A percentile compares a stretch with the other conserved stretches of the same genome.
Conservation (phyloP, 2,888 invertebrate genomes). For the Conops quadrifasciatus region DNA sequence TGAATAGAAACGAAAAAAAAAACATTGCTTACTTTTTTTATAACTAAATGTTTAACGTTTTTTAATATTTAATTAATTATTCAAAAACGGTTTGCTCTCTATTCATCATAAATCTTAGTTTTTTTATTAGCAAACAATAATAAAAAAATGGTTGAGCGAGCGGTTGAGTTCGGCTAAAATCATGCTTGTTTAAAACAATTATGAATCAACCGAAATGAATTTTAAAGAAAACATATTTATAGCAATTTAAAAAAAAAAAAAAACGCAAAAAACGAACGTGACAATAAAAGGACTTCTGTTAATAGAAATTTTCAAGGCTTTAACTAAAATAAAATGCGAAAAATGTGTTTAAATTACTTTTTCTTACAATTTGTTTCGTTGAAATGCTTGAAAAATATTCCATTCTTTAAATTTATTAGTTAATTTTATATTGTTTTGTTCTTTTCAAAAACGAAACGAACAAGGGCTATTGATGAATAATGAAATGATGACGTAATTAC, state of each 20-base stretch:
- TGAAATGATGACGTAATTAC: no score
- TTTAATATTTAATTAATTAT: not conserved
- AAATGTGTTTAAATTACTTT: not conserved
- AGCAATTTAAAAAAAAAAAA: not conserved
- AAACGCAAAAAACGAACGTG: no score
- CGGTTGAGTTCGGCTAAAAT: not conserved
- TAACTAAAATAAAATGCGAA: no score
- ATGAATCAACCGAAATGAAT: not conserved
- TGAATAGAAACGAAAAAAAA: constrained; percentile 15
- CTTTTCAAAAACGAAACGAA: no score
- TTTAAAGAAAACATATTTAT: not conserved
- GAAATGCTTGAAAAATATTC: not conserved
- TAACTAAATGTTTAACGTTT: not conserved
- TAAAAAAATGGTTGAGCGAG: not conserved
- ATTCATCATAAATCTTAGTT: not conserved
- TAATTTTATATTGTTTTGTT: not conserved
- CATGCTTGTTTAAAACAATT: not conserved
- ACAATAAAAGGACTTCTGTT: no score
- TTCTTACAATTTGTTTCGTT: not conserved
- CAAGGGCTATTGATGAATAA: no score
- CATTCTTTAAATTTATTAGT: constrained; percentile 15
- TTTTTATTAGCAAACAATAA: no score
- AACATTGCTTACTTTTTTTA: not conserved
- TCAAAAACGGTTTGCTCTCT: not conserved
- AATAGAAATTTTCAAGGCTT: no score